These are phyloP conservation scores for Porites rus DNA, from an alignment of 92 coral and sea anemone species.

Conservation along the genomic window DNA sequence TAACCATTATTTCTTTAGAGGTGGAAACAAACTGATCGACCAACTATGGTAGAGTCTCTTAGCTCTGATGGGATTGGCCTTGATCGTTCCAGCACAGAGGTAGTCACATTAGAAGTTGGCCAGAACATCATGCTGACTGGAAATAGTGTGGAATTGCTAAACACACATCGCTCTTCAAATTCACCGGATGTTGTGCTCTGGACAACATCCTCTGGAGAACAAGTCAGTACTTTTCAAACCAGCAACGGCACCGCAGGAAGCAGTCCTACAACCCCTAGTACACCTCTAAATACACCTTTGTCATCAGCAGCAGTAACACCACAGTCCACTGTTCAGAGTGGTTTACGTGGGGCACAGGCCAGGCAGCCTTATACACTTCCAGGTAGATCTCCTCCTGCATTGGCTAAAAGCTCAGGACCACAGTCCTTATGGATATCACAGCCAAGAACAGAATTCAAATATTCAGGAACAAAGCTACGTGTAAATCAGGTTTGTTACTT, in stretches of 20 bases:
- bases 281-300: constrained; percentile 70
- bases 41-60: constrained; percentile 50
- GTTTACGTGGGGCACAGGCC: constrained; percentile 13
- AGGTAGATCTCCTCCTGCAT: neutral
- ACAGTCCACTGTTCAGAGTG: neutral
- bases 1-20: neutral
- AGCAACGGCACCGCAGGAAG: constrained; percentile 27
- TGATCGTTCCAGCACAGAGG: constrained; percentile 36
- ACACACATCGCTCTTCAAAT: constrained; percentile 8
- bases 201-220: constrained; percentile 45
- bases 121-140: constrained; percentile 25
- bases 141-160: constrained; percentile 29
- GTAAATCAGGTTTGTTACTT: neutral
- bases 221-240: constrained; percentile 7
- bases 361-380: constrained; percentile 12
- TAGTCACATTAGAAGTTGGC: constrained; percentile 10
- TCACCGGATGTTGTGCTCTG: constrained; percentile 55
- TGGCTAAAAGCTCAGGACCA: constrained; percentile 18
- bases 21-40: constrained; percentile 45
- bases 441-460: constrained; percentile 38
- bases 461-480: constrained; percentile 28
- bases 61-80: constrained; percentile 30
- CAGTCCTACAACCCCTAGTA: constrained; percentile 44
- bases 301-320: constrained; percentile 11
- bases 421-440: neutral